A percentile compares a stretch with the other conserved stretches of the same genome.
phyloP scores from a whole-genome alignment of 2,797 vertebrate species.

The Hyperoplus lanceolatus region DNA sequence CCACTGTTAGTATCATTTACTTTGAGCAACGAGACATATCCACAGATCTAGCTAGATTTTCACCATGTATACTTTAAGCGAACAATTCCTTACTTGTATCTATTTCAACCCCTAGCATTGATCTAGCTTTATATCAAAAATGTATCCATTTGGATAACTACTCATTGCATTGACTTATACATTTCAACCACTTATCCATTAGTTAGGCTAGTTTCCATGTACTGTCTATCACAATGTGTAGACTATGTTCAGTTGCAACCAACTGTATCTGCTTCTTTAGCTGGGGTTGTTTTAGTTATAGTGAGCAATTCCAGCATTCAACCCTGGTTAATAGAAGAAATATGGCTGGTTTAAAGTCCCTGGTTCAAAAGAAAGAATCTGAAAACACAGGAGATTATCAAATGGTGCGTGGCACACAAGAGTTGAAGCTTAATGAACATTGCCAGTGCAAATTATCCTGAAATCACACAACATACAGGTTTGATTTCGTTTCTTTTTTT shows the following conservation, averaged over 20 bases:
- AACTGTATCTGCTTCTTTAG: too few species aligned
- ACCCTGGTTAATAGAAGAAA: not conserved
- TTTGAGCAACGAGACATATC: too few species aligned
- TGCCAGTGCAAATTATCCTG: not conserved
- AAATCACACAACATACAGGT: slow-evolving; percentile 48
- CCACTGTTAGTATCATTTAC: too few species aligned
- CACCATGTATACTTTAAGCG: too few species aligned
- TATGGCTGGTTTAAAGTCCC: not conserved
- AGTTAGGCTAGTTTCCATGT: not conserved
- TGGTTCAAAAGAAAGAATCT: not conserved
- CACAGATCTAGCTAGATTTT: too few species aligned
- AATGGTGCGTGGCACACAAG: not conserved
- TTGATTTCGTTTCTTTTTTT: slow-evolving; percentile 75
- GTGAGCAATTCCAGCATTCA: too few species aligned
- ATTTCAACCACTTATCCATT: not conserved
- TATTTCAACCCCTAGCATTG: not conserved
- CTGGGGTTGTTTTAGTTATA: too few species aligned
- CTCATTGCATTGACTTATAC: not conserved
- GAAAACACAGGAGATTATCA: not conserved
- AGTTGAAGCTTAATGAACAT: not conserved
- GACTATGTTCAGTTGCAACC: not conserved
- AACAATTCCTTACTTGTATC: not conserved
- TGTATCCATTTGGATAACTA: not conserved
- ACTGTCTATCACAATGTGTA: not conserved
- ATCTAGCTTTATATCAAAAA: not conserved